These are phyloP conservation scores for Pelobates fuscus DNA, from an alignment of 2,113 vertebrate genomes.

Conservation along the genomic window DNA sequence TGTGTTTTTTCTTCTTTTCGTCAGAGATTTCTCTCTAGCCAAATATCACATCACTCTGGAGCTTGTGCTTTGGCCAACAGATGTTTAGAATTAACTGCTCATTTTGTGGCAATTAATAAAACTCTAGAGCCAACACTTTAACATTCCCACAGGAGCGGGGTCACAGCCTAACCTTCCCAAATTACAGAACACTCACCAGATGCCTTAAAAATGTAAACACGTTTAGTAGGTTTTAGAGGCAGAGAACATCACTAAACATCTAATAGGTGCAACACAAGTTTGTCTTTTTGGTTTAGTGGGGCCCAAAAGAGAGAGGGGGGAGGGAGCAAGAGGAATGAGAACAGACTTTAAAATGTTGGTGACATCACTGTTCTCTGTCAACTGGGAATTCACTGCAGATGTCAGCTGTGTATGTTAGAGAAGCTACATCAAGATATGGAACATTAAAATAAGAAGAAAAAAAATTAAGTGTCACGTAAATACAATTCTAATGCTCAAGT, in stretches of 20 bases:
- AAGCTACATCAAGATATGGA: not conserved
- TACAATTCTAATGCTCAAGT: too few species aligned
- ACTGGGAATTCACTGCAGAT: conserved; percentile 2
- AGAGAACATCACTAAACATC: conserved; percentile 7
- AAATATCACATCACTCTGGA: conserved; percentile 53
- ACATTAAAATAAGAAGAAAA: too few species aligned
- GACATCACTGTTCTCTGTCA: not conserved
- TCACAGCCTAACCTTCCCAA: conserved; percentile 38
- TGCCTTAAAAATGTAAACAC: conserved; percentile 52
- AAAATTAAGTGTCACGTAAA: too few species aligned
- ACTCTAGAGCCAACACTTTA: conserved; percentile 3
- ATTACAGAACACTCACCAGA: conserved; percentile 48
- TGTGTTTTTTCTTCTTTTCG: conserved; percentile 29
- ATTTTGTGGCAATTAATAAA: conserved; percentile 36
- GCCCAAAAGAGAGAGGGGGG: conserved; percentile 32
- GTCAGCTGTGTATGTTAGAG: conserved; percentile 5
- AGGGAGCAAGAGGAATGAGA: conserved; percentile 4
- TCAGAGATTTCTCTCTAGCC: conserved; percentile 56
- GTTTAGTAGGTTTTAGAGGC: conserved; percentile 37
- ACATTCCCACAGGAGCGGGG: conserved; percentile 48
- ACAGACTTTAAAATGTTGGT: not conserved
- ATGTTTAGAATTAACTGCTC: conserved; percentile 53
- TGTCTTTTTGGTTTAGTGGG: conserved; percentile 28
- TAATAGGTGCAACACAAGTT: conserved; percentile 13
- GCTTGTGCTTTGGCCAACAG: conserved; percentile 50